phyloP scores from a whole-genome alignment of 92 coral and sea anemone genomes.

The Paramuricea clavata region DNA sequence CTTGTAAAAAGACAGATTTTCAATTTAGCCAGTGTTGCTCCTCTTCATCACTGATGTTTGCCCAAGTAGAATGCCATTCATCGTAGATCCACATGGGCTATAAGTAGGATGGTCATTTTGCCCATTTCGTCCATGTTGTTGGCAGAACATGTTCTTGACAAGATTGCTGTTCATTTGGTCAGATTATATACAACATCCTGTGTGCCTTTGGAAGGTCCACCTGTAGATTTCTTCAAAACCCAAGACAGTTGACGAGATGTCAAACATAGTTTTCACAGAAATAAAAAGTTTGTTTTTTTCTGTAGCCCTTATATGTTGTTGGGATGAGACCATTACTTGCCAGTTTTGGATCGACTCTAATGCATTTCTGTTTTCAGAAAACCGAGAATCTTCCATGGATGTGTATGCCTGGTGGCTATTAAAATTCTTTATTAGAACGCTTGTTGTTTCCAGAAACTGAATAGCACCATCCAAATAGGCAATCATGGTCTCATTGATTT shows the following conservation, averaged over 20 bases:
- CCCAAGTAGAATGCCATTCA: conserved; percentile 68
- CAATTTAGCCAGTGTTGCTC: conserved; percentile 55
- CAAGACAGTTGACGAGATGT: conserved; percentile 45
- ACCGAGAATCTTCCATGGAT: conserved; percentile 8
- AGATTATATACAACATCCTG: conserved; percentile 50
- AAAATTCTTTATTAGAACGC: neutral
- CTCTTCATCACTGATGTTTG: conserved; percentile 58
- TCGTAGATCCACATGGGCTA: conserved; percentile 64
- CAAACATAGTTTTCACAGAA: conserved; percentile 64
- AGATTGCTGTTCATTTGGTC: conserved; percentile 53
- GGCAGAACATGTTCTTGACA: conserved; percentile 66
- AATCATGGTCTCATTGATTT: neutral
- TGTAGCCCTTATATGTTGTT: conserved; percentile 17
- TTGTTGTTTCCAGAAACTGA: conserved; percentile 15
- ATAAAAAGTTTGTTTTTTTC: conserved; percentile 29
- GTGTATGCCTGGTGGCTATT: neutral
- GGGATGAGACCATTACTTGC: neutral
- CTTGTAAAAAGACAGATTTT: conserved; percentile 49
- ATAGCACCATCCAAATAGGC: conserved; percentile 2
- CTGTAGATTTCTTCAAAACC: conserved; percentile 56
- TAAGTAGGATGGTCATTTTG: conserved; percentile 70
- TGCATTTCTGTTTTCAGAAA: neutral
- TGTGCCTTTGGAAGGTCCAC: conserved; percentile 30
- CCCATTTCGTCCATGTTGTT: conserved; percentile 64
- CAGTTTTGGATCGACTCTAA: neutral